Conservation (phyloP, 2,113 vertebrate species). For the Lichenostomus cassidix region DNA sequence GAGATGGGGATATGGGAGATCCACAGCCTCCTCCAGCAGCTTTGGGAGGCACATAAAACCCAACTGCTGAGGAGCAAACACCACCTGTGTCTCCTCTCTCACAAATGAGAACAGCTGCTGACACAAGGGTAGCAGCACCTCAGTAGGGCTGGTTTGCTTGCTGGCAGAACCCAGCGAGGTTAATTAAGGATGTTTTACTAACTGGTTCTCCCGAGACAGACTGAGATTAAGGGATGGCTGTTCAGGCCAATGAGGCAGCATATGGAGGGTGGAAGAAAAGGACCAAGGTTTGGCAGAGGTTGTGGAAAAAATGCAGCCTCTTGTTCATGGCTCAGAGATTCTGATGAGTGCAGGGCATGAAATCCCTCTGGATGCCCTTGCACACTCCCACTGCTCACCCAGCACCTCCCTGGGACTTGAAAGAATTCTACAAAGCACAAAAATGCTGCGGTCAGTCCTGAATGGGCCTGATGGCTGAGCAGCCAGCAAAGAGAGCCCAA, state of each 20-base stretch:
- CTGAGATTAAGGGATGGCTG: not conserved
- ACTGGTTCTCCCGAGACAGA: not conserved
- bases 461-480: not conserved
- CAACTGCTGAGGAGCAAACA: not conserved
- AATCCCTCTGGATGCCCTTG: not conserved
- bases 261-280: not conserved
- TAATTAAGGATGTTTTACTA: not conserved
- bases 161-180: not conserved
- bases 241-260: not conserved
- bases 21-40: not conserved
- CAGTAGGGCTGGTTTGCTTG: not conserved
- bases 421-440: not conserved
- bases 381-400: not conserved
- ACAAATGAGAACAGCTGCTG: not conserved
- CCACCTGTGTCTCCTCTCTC: not conserved
- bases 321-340: not conserved
- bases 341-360: fast-evolving
- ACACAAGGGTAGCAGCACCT: not conserved
- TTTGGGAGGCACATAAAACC: not conserved
- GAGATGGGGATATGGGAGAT: not conserved
- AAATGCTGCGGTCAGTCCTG: not conserved
- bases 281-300: not conserved
- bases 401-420: not conserved
- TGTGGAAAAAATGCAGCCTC: not conserved
- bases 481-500: not conserved